These are phyloP conservation scores for Dissostichus mawsoni DNA, from an alignment of 2,113 vertebrate genomes.

Conservation along the genomic window DNA sequence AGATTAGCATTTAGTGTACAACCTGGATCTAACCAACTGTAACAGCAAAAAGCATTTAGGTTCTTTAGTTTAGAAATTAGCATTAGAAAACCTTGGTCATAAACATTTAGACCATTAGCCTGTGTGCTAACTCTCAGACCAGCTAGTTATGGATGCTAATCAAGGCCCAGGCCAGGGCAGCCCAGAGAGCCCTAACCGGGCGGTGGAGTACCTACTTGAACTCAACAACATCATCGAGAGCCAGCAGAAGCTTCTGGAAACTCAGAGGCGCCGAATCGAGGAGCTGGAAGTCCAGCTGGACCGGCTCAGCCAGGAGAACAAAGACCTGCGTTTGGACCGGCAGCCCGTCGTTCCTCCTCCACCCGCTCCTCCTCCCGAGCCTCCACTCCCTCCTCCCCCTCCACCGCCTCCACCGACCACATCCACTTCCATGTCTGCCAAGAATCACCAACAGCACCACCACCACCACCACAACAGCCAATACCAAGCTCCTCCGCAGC, in stretches of 20 bases:
- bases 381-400: slow-evolving; percentile 65
- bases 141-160: slow-evolving; percentile 79
- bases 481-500: slow-evolving; percentile 75
- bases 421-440: slow-evolving; percentile 43
- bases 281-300: slow-evolving; percentile 93
- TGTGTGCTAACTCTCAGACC: slow-evolving; percentile 21
- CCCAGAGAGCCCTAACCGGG: slow-evolving; percentile 91
- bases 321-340: slow-evolving; percentile 85
- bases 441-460: slow-evolving; percentile 65
- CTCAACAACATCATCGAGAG: slow-evolving; percentile 96
- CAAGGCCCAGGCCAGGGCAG: slow-evolving; percentile 78
- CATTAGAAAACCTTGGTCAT: background rate
- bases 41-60: slow-evolving; percentile 11
- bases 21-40: slow-evolving; percentile 17
- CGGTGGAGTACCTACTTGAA: slow-evolving; percentile 94
- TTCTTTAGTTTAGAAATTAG: background rate
- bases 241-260: slow-evolving; percentile 94
- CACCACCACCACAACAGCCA: slow-evolving; percentile 73
- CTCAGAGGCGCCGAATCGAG: slow-evolving; percentile 90
- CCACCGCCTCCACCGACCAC: slow-evolving; percentile 69
- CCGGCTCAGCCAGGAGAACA: slow-evolving; percentile 90
- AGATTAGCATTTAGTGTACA: background rate
- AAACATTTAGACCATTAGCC: slow-evolving; percentile 8
- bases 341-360: slow-evolving; percentile 67
- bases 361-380: slow-evolving; percentile 55